Percentiles rank a stretch among this genome's conserved stretches.
Evolutionary conservation across 2,888 invertebrate species (phyloP).

Genomic region (Alviniconcha strummeri): DNA sequence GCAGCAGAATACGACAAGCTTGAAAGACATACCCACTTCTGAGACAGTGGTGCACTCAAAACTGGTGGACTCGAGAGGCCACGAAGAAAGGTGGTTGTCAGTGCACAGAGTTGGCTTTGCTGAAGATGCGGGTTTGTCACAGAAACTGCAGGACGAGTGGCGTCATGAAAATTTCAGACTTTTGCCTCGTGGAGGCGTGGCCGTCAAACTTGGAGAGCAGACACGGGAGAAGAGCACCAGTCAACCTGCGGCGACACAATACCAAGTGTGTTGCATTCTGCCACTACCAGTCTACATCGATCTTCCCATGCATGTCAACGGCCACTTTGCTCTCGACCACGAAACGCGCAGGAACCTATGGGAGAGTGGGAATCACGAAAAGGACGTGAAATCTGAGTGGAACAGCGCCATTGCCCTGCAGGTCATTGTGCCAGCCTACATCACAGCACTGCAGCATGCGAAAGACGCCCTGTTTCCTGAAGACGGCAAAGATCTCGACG

Average conservation of each 20-base stretch:
- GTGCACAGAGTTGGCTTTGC: constrained; percentile 56
- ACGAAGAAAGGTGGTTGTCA: constrained; percentile 53
- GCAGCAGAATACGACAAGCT: neutral
- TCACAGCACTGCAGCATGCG: constrained; percentile 39
- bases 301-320: constrained; percentile 62
- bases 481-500: neutral
- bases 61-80: neutral
- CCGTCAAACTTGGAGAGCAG: constrained; percentile 35
- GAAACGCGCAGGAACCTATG: constrained; percentile 51
- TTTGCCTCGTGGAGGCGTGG: constrained; percentile 57
- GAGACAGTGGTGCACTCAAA: neutral
- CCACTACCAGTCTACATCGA: constrained; percentile 57
- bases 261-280: constrained; percentile 58
- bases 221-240: neutral
- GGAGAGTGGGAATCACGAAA: constrained; percentile 11
- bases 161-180: constrained; percentile 47
- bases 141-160: constrained; percentile 45
- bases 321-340: constrained; percentile 58
- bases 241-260: constrained; percentile 1
- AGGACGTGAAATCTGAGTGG: constrained; percentile 53
- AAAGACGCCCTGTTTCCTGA: constrained; percentile 28
- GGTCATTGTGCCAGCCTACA: constrained; percentile 61
- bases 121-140: constrained; percentile 33
- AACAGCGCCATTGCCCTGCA: constrained; percentile 54
- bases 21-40: neutral